These are phyloP conservation scores for Oligia strigilis DNA, from an alignment of 2,888 invertebrate genomes.

Conservation along the genomic window DNA sequence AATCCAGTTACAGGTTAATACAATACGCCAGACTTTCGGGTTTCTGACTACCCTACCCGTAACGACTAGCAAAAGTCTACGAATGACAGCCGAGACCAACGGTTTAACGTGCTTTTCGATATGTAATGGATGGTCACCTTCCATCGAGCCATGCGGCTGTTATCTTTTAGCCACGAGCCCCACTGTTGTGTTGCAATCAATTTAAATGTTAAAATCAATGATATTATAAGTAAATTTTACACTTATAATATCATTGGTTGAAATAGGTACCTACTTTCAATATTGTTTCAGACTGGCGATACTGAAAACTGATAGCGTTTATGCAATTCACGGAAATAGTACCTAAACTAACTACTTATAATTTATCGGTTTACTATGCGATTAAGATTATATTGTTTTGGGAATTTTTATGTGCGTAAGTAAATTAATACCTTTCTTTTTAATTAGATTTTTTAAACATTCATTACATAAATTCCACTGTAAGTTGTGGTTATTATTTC, in stretches of 20 bases:
- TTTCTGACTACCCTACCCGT: too few species aligned
- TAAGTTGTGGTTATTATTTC: neutral
- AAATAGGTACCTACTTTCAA: neutral
- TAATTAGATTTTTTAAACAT: neutral
- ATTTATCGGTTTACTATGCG: neutral
- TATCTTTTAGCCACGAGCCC: neutral
- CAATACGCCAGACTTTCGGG: too few species aligned
- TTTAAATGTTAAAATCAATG: neutral
- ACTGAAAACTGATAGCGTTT: slow-evolving; percentile 7
- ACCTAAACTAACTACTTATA: slow-evolving; percentile 12
- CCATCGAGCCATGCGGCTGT: neutral
- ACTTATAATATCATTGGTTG: too few species aligned
- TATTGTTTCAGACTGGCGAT: neutral
- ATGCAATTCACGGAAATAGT: slow-evolving; percentile 34
- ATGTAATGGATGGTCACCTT: too few species aligned
- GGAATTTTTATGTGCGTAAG: slow-evolving; percentile 27
- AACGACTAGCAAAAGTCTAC: too few species aligned
- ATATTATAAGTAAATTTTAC: too few species aligned
- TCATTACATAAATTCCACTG: neutral
- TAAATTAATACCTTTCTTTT: neutral
- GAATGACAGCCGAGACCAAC: too few species aligned
- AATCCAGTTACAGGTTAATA: too few species aligned
- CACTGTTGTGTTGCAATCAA: slow-evolving; percentile 1
- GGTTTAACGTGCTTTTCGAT: too few species aligned
- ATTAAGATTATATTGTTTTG: slow-evolving; percentile 36